A percentile compares a stretch with the other conserved stretches of the same genome.
Conservation (phyloP, 2,797 vertebrate species). For the Cossypha dichroa region DNA sequence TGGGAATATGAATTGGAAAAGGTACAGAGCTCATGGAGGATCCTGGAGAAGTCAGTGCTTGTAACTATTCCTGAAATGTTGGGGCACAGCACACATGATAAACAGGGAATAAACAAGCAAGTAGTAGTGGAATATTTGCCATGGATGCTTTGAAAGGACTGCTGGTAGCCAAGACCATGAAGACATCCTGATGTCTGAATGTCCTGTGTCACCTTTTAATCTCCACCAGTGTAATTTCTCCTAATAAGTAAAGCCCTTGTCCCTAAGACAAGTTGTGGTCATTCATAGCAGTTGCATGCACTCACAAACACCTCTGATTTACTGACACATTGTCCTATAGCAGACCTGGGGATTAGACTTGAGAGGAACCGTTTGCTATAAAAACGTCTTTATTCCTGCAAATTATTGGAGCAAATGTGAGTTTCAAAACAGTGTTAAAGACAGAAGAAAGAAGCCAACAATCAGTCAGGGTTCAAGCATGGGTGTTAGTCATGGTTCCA, state of each 20-base stretch:
- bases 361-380: background rate
- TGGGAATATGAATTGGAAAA: background rate
- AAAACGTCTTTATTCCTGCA: background rate
- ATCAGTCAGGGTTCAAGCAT: background rate
- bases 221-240: background rate
- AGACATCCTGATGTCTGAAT: background rate
- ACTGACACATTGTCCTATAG: background rate
- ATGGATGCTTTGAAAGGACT: background rate
- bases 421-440: background rate
- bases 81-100: background rate
- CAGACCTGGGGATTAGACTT: background rate
- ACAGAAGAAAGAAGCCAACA: constrained; percentile 1
- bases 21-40: background rate
- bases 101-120: background rate
- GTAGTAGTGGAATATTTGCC: background rate
- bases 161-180: background rate
- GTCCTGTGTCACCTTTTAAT: background rate
- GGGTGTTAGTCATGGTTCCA: constrained; percentile 24
- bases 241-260: background rate
- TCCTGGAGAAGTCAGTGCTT: background rate
- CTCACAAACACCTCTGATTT: background rate
- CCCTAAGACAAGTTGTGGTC: background rate
- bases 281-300: background rate
- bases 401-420: background rate
- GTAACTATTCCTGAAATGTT: background rate